These are phyloP conservation scores for Pachyseris speciosa DNA, from an alignment of 64 coral and sea anemone genomes.

Conservation along the genomic window DNA sequence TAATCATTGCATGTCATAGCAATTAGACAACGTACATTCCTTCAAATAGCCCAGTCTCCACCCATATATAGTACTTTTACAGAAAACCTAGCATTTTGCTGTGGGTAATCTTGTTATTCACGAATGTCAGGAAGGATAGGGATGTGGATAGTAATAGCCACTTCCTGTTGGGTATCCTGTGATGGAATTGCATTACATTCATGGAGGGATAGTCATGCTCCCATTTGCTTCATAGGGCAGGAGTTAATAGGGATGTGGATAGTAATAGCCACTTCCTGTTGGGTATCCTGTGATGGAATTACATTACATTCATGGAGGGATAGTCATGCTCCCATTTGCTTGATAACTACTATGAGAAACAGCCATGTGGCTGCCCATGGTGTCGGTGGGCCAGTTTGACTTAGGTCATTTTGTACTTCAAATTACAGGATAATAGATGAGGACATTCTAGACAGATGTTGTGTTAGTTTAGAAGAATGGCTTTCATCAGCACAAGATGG, in stretches of 20 bases:
- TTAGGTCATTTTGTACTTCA: neutral
- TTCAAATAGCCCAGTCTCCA: no score
- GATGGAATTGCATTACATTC: neutral
- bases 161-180: neutral
- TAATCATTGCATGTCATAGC: no score
- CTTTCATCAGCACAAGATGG: conserved; percentile 36
- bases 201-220: neutral
- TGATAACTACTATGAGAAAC: neutral
- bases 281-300: neutral
- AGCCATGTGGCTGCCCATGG: neutral
- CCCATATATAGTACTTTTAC: no score
- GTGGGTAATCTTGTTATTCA: no score
- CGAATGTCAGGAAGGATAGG: neutral
- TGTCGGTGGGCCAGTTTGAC: neutral
- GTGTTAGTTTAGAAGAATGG: conserved; percentile 47
- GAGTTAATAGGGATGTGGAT: neutral
- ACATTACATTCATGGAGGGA: neutral
- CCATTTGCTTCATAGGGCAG: no score
- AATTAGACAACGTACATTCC: no score
- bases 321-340: neutral
- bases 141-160: neutral
- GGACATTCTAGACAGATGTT: conserved; percentile 6
- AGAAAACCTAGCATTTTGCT: no score
- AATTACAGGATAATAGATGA: conserved; percentile 26
- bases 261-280: neutral